Evolutionary conservation across 2,113 vertebrate genomes (phyloP).

Genomic region (Chroicocephalus ridibundus): DNA sequence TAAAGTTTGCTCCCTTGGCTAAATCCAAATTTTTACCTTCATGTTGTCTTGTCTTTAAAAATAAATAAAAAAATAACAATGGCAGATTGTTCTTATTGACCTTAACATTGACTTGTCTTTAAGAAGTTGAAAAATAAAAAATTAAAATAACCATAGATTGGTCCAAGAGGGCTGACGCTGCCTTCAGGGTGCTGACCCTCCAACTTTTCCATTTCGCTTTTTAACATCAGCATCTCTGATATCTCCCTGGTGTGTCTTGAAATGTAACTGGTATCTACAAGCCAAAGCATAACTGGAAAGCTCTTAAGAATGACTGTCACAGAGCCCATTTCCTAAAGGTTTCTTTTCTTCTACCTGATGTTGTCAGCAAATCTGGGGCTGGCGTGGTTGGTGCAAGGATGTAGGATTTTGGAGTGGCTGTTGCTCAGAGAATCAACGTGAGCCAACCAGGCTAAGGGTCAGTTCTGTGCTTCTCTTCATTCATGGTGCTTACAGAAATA

Average conservation of each 20-base stretch:
- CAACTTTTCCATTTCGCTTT: not conserved
- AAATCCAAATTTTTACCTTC: not conserved
- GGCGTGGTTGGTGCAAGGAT: no score
- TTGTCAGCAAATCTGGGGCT: not conserved
- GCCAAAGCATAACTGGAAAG: not conserved
- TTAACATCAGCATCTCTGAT: not conserved
- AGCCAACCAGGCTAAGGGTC: not conserved
- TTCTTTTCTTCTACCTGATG: not conserved
- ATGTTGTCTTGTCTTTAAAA: not conserved
- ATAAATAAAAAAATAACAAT: not conserved
- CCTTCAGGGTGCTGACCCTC: not conserved
- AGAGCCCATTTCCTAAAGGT: not conserved
- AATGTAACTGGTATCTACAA: not conserved
- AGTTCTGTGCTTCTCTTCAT: not conserved
- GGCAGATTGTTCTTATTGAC: not conserved
- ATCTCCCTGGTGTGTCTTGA: not conserved
- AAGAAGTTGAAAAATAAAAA: not conserved
- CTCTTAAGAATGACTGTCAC: not conserved
- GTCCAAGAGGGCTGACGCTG: not conserved
- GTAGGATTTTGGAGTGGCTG: not conserved
- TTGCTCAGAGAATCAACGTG: not conserved
- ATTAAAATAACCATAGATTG: not conserved
- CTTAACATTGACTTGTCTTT: not conserved
- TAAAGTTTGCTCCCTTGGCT: not conserved
- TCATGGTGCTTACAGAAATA: not conserved